phyloP scores from a whole-genome alignment of 2,888 invertebrate species.

The Kuschelorhynchus macadamiae region DNA sequence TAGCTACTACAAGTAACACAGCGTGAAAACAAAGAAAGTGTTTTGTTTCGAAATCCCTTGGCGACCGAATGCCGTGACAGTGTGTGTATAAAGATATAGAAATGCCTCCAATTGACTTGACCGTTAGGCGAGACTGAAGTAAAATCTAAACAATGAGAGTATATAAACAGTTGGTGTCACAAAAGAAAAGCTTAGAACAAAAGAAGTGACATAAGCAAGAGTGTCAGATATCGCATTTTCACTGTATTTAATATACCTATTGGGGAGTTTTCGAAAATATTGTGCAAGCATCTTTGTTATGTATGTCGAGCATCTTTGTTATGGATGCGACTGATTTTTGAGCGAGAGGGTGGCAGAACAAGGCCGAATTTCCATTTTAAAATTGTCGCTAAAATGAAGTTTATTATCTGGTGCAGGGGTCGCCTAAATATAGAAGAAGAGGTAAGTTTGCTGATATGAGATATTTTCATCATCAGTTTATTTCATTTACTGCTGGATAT shows the following conservation, averaged over 20 bases:
- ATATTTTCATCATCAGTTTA: no score
- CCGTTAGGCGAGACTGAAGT: constrained; percentile 24
- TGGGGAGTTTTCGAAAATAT: constrained; percentile 7
- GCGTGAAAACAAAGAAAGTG: constrained; percentile 22
- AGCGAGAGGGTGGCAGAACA: no score
- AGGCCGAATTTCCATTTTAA: no score
- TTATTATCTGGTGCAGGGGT: no score
- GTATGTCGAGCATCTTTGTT: no score
- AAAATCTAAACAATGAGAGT: constrained; percentile 24
- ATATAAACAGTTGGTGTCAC: constrained; percentile 20
- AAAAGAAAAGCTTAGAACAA: constrained; percentile 26
- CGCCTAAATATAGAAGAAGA: no score
- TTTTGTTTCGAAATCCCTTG: constrained; percentile 20
- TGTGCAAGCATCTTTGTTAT: no score
- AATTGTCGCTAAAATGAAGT: no score
- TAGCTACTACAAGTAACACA: not conserved
- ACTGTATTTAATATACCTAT: not conserved
- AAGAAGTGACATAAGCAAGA: constrained; percentile 18
- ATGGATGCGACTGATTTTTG: no score
- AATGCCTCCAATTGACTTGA: constrained; percentile 29
- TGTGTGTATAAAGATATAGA: constrained; percentile 6
- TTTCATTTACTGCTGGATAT: no score
- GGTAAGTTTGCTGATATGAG: no score
- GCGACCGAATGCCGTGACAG: constrained; percentile 17
- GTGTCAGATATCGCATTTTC: constrained; percentile 1